phyloP scores from a whole-genome alignment of 2,797 vertebrate species.

The Leptodactylus fallax region DNA sequence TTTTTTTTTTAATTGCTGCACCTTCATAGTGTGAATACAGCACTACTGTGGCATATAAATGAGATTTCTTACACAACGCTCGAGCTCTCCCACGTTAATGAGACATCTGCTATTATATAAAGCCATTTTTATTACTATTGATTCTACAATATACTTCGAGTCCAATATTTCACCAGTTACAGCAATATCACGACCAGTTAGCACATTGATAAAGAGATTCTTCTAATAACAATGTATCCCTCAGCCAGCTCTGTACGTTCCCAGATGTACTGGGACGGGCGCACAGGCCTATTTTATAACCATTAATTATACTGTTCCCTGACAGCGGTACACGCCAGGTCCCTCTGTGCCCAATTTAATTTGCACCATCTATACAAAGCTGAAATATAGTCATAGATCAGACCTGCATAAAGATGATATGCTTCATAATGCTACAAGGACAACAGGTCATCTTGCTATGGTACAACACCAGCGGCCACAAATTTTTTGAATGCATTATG shows the following conservation, averaged over 20 bases:
- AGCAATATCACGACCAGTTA: slow-evolving; percentile 5
- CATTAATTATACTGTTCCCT: slow-evolving; percentile 13
- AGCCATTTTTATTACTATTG: not conserved
- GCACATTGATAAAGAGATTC: slow-evolving; percentile 33
- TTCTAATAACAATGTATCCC: slow-evolving; percentile 29
- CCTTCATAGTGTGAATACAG: not conserved
- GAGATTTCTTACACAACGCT: not conserved
- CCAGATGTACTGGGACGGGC: not conserved
- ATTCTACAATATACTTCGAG: not conserved
- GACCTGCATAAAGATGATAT: not conserved
- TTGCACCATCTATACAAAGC: slow-evolving; percentile 13
- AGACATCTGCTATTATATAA: not conserved
- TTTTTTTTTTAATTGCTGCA: too few species aligned
- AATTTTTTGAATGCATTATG: not conserved
- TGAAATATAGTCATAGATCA: not conserved
- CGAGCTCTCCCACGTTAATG: not conserved
- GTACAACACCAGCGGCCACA: not conserved
- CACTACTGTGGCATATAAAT: not conserved
- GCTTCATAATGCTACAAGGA: not conserved
- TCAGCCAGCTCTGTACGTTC: not conserved
- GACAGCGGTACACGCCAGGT: slow-evolving; percentile 10
- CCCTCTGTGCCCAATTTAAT: slow-evolving; percentile 48
- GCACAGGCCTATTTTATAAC: slow-evolving; percentile 36
- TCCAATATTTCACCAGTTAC: not conserved
- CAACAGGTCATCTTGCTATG: not conserved